Percentiles rank a stretch among this genome's conserved stretches.
Conservation (phyloP, 2,888 invertebrate genomes). For the Thymelicus acteon region DNA sequence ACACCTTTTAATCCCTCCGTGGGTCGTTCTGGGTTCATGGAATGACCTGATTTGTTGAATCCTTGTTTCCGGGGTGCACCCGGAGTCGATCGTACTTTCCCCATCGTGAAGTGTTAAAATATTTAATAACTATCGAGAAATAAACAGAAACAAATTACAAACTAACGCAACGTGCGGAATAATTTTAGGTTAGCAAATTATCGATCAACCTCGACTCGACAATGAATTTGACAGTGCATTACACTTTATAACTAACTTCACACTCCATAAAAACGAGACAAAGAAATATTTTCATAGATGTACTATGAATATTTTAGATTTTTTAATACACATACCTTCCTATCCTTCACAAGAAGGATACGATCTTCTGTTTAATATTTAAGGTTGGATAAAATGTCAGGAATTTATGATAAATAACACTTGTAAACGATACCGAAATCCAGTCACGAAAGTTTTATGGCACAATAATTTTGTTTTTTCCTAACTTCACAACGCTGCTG, state of each 20-base stretch:
- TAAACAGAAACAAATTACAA: conserved; percentile 3
- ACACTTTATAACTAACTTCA: conserved; percentile 18
- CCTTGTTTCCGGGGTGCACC: conserved; percentile 93
- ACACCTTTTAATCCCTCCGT: conserved; percentile 92
- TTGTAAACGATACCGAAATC: neutral
- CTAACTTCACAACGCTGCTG: conserved; percentile 30
- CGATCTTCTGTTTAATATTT: neutral
- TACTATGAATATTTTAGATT: too few relatives aligned
- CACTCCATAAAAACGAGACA: conserved; percentile 3
- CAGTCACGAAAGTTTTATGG: neutral
- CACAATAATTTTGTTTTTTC: neutral
- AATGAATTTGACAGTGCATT: conserved; percentile 9
- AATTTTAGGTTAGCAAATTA: conserved; percentile 33
- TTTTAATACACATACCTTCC: neutral
- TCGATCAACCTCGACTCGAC: neutral
- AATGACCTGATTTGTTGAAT: conserved; percentile 94
- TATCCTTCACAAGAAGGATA: neutral
- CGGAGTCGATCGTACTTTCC: conserved; percentile 89
- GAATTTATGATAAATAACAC: neutral
- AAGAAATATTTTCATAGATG: too few relatives aligned
- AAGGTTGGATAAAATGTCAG: neutral
- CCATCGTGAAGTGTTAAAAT: conserved; percentile 80
- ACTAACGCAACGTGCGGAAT: conserved; percentile 3
- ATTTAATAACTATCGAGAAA: neutral
- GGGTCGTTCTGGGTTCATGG: conserved; percentile 97